These are phyloP conservation scores for Andrena trimmerana DNA, from an alignment of 2,888 invertebrate genomes.

Conservation along the genomic window DNA sequence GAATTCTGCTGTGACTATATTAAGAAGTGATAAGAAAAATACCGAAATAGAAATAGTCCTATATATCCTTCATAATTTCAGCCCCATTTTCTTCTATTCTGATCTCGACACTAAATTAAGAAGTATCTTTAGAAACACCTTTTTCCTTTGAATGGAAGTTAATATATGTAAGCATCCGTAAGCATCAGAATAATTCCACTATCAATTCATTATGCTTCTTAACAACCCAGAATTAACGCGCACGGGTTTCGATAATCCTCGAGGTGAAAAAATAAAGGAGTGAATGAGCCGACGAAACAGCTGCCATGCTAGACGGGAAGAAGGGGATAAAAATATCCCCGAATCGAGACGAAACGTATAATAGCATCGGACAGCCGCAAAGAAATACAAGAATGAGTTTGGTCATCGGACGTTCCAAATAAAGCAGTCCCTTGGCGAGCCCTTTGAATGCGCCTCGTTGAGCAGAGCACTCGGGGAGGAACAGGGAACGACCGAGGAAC, in stretches of 20 bases:
- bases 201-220: too few relatives aligned
- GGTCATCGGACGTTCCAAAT: constrained; percentile 63
- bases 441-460: constrained; percentile 52
- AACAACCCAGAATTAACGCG: too few relatives aligned
- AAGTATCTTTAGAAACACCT: too few relatives aligned
- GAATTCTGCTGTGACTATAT: too few relatives aligned
- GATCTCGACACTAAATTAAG: too few relatives aligned
- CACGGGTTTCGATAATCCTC: not conserved
- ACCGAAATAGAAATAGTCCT: too few relatives aligned
- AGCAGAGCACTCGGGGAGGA: constrained; percentile 23
- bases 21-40: too few relatives aligned
- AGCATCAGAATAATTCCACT: too few relatives aligned
- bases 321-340: constrained; percentile 14
- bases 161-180: too few relatives aligned
- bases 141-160: too few relatives aligned
- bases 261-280: not conserved
- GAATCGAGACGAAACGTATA: constrained; percentile 38
- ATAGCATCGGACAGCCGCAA: constrained; percentile 33
- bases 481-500: constrained; percentile 8
- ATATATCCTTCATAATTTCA: too few relatives aligned
- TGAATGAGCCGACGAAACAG: constrained; percentile 33
- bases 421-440: constrained; percentile 49
- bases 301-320: constrained; percentile 15
- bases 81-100: too few relatives aligned
- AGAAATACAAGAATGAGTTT: constrained; percentile 49